Conservation (phyloP, 2,888 invertebrate genomes). For the Caenorhabditis drosophilae region DNA sequence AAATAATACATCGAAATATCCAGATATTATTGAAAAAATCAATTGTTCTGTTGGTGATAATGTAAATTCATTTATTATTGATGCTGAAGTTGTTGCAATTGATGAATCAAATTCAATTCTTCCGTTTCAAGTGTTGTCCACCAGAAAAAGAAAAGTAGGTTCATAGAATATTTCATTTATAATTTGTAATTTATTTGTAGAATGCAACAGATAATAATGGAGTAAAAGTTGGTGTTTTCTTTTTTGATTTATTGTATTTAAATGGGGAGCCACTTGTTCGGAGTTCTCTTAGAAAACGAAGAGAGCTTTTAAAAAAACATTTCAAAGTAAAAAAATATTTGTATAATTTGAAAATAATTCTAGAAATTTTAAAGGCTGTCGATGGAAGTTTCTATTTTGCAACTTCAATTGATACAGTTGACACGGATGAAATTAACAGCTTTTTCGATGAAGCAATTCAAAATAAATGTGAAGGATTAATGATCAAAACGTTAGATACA, state of each 20-base stretch:
- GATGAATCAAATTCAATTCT: slow-evolving; percentile 88
- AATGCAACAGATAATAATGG: slow-evolving; percentile 81
- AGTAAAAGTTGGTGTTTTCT: slow-evolving; percentile 90
- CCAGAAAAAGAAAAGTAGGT: slow-evolving; percentile 93
- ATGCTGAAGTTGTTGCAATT: slow-evolving; percentile 96
- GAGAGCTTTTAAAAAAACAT: slow-evolving; percentile 71
- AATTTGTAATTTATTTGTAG: no score
- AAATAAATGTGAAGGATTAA: slow-evolving; percentile 96
- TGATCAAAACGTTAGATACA: slow-evolving; percentile 91
- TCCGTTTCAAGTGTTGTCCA: slow-evolving; percentile 93
- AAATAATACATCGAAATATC: slow-evolving; percentile 91
- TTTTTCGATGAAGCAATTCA: slow-evolving; percentile 91
- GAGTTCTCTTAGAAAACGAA: slow-evolving; percentile 79
- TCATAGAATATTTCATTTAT: no score
- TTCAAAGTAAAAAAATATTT: slow-evolving; percentile 25
- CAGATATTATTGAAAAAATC: slow-evolving; percentile 79
- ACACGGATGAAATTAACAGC: slow-evolving; percentile 88
- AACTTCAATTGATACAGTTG: slow-evolving; percentile 80
- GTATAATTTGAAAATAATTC: not conserved
- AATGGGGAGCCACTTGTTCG: slow-evolving; percentile 86
- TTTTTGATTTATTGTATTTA: slow-evolving; percentile 91
- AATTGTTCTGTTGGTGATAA: slow-evolving; percentile 50
- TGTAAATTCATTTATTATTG: slow-evolving; percentile 82
- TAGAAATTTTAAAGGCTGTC: slow-evolving; percentile 57
- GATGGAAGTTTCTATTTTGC: slow-evolving; percentile 88